These are phyloP conservation scores for Clupea harengus DNA, from an alignment of 2,113 vertebrate genomes.

Conservation along the genomic window DNA sequence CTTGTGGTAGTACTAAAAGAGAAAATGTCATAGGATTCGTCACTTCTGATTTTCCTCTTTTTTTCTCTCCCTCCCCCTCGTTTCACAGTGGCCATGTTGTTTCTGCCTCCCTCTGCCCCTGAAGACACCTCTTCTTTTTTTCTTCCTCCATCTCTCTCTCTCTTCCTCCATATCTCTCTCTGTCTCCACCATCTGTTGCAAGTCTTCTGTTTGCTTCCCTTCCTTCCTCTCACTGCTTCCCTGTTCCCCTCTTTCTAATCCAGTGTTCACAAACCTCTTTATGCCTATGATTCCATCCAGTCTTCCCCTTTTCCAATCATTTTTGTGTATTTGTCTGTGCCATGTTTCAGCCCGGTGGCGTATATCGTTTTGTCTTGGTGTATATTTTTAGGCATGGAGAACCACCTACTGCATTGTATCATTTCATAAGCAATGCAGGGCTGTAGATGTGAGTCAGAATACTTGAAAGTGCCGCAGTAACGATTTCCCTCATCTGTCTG, in stretches of 20 bases:
- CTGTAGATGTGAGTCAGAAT: not conserved
- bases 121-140: not conserved
- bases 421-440: not conserved
- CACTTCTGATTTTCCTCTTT: not conserved
- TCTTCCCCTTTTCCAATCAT: not conserved
- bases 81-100: not conserved
- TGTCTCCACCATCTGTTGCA: slow-evolving; percentile 41
- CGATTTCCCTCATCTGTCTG: not conserved
- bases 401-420: not conserved
- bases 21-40: not conserved
- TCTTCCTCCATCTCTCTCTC: slow-evolving; percentile 13
- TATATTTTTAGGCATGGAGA: not conserved
- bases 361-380: not conserved
- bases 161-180: not conserved
- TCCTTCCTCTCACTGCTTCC: slow-evolving; percentile 28
- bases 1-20: not conserved
- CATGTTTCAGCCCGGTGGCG: not conserved
- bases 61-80: not conserved
- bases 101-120: slow-evolving; percentile 1
- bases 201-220: slow-evolving; percentile 35
- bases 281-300: not conserved
- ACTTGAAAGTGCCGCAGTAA: not conserved
- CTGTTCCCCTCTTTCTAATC: slow-evolving; percentile 17
- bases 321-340: not conserved
- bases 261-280: not conserved